Evolutionary conservation across 2,797 vertebrate species (phyloP).

Genomic region (Peromyscus nudipes): DNA sequence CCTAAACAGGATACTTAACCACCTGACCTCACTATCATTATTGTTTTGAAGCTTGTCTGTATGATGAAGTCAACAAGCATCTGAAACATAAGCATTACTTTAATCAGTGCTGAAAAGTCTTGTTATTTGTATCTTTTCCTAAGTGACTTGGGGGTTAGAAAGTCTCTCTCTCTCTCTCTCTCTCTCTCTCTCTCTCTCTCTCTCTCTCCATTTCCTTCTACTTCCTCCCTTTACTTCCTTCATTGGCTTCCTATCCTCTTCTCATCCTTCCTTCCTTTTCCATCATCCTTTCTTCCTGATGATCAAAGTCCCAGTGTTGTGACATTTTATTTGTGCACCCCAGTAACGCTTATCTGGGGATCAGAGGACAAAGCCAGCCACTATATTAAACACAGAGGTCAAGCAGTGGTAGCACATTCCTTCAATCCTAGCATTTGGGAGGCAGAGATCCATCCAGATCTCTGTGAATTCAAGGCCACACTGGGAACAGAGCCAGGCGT

Average conservation of each 20-base stretch:
- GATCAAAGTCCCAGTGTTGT: neutral
- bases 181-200: accelerated
- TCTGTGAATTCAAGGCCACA: no score
- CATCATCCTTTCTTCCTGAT: neutral
- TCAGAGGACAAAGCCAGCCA: no score
- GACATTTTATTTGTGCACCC: no score
- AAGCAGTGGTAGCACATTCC: no score
- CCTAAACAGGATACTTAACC: neutral
- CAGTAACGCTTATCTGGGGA: no score
- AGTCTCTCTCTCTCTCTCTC: neutral
- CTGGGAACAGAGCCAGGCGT: no score
- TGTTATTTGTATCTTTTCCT: neutral
- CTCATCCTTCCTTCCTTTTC: neutral
- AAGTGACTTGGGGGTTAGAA: neutral
- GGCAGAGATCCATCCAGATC: no score
- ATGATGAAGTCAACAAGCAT: neutral
- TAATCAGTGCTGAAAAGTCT: neutral
- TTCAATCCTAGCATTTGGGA: no score
- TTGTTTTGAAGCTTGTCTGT: neutral
- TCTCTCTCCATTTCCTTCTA: no score
- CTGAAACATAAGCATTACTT: neutral
- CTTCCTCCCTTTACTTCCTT: neutral
- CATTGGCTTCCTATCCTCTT: neutral
- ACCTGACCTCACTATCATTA: neutral
- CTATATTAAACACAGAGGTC: no score